Base-by-base conservation (phyloP, 2,113 vertebrate genomes). In the Daphoenositta chrysoptera region DNA sequence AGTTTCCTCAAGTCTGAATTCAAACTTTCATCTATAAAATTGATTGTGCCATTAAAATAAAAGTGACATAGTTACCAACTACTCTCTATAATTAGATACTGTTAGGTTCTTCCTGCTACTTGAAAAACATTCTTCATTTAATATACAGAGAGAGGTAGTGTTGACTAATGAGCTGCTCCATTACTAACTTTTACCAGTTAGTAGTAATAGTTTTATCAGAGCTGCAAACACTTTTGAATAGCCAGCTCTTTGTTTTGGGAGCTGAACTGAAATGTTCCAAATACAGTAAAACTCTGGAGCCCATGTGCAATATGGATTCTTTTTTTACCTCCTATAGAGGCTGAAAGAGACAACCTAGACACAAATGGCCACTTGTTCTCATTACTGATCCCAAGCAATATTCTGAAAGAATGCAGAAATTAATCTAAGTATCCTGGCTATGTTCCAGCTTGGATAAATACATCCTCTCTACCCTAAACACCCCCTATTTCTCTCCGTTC, bases 11-110 rank as follows among this genome's bases (percentile, higher is more conserved):
- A 94, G 83, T 97, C 97, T 97, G 90, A 95, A 92, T 96, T 97
- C 76, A 97, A 96, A 97, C 90, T 97, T 97, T 94, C 95, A 95
- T 96, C 95, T 96, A 92, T 95, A 97, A 97, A 97, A 97, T 97
- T 97, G 94, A 97, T 97, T 95, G 76, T 86, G 57, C 77, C 94
- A 93, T 97, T 97, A 97, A 97, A 97, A 94, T 94, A 96, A 95
- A 96, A 96, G 88, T 82, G 86, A 96, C 89, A 95, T 78, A 93
- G 87, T 88, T 90, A 97, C 94, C 89, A 95, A 91, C 80, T 90
- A 71, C 91, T 96, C 84, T 86, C 86, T 93, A 92, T 96, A 98
- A 98, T 97, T 97, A 97, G 91, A 95, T 87, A 93, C 96, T 90
- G 89, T 97, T 91, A 97, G 95, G 85, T 94, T 77, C 91, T 97